Evolutionary conservation across 1,140 invertebrate genomes (phyloP).

Genomic region (Macrostomum lignano): DNA sequence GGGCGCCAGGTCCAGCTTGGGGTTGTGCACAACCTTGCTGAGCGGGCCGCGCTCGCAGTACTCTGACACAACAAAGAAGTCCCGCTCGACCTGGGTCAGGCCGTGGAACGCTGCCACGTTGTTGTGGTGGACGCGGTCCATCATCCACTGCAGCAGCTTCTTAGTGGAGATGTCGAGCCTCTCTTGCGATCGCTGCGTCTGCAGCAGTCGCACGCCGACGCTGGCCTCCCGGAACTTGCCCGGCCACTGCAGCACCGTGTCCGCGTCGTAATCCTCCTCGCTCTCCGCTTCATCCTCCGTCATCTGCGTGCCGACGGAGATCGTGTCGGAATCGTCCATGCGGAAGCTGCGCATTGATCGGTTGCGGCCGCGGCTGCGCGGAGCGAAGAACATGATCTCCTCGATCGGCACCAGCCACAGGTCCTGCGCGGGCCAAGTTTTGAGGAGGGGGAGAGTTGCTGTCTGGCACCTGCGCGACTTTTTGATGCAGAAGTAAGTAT

Average conservation of each 20-base stretch:
- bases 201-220: slow-evolving; percentile 10
- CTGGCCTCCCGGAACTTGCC: slow-evolving; percentile 10
- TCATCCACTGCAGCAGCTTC: slow-evolving; percentile 12
- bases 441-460: slow-evolving; percentile 7
- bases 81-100: slow-evolving; percentile 10
- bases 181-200: slow-evolving; percentile 7
- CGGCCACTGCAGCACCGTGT: slow-evolving; percentile 13
- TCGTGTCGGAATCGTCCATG: too few species aligned
- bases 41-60: slow-evolving; percentile 11
- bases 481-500: too few species aligned
- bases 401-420: background rate
- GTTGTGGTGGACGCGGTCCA: slow-evolving; percentile 10
- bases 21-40: slow-evolving; percentile 11
- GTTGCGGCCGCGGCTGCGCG: slow-evolving; percentile 8
- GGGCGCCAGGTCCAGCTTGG: slow-evolving; percentile 11
- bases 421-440: background rate
- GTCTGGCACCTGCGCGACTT: too few species aligned
- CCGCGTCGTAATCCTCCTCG: slow-evolving; percentile 6
- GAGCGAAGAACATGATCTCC: slow-evolving; percentile 11
- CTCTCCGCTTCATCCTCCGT: slow-evolving; percentile 8
- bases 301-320: slow-evolving; percentile 9
- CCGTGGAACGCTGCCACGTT: slow-evolving; percentile 14
- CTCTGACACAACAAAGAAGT: slow-evolving; percentile 10
- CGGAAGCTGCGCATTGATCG: background rate
- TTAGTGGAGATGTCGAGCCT: slow-evolving; percentile 8